Evolutionary conservation across 2,113 vertebrate species (phyloP).

Genomic region (Upupa epops): DNA sequence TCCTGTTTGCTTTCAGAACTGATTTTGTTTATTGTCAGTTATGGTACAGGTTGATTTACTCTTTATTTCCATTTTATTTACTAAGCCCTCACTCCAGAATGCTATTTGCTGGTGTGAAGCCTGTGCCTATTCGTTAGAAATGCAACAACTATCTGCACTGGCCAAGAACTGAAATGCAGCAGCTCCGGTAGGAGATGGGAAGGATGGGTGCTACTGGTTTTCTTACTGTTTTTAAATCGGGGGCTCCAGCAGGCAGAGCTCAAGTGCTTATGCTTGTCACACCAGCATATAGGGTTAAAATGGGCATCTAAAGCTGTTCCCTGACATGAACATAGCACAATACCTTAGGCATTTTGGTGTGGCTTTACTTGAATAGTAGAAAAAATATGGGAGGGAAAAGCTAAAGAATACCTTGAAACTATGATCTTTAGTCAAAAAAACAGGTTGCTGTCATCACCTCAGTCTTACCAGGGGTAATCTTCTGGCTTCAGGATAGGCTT

Average conservation of each 20-base stretch:
- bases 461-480: neutral
- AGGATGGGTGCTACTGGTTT: neutral
- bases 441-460: neutral
- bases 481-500: neutral
- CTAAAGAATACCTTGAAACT: neutral
- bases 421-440: neutral
- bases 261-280: neutral
- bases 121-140: neutral
- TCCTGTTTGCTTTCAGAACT: neutral
- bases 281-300: neutral
- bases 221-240: neutral
- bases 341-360: neutral
- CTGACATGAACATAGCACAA: neutral
- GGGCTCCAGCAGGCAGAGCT: neutral
- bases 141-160: no score
- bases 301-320: neutral
- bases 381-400: neutral
- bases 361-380: neutral
- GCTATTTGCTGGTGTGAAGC: neutral
- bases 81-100: neutral
- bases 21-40: neutral
- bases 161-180: neutral
- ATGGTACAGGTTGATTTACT: neutral
- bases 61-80: neutral
- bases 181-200: fast-evolving